phyloP scores from a whole-genome alignment of 1,140 invertebrate genomes.

The Luehdorfia chinensis region DNA sequence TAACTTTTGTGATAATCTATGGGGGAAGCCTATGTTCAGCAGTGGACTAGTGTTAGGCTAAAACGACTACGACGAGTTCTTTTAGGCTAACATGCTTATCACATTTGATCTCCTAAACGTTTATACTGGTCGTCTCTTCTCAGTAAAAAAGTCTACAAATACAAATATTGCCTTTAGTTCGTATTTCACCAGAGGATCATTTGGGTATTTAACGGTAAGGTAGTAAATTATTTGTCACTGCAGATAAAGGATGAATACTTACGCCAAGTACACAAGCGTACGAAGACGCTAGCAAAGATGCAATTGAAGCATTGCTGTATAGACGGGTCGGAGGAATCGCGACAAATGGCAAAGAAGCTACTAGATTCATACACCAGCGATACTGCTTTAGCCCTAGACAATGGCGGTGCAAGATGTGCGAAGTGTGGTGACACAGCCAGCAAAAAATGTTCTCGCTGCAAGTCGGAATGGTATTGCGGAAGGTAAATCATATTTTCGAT shows the following conservation, averaged over 20 bases:
- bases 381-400: slow-evolving; percentile 74
- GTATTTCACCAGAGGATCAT: too few species aligned
- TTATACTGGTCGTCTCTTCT: too few species aligned
- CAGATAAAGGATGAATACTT: slow-evolving; percentile 64
- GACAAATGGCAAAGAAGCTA: slow-evolving; percentile 52
- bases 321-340: slow-evolving; percentile 54
- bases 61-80: too few species aligned
- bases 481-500: slow-evolving; percentile 54
- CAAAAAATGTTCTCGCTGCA: slow-evolving; percentile 79
- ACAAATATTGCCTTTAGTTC: too few species aligned
- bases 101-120: too few species aligned
- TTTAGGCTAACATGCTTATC: too few species aligned
- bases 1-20: too few species aligned
- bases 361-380: slow-evolving; percentile 77
- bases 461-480: slow-evolving; percentile 79
- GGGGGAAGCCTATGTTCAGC: too few species aligned
- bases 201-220: too few species aligned
- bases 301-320: slow-evolving; percentile 59
- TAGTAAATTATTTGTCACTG: not conserved
- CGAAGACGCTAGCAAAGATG: slow-evolving; percentile 51
- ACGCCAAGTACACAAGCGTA: slow-evolving; percentile 63
- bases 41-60: too few species aligned
- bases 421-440: slow-evolving; percentile 75
- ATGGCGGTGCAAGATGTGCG: slow-evolving; percentile 72
- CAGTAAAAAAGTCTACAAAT: too few species aligned